Base-by-base conservation (phyloP, 2,113 vertebrate genomes). In the Proteles cristata region DNA sequence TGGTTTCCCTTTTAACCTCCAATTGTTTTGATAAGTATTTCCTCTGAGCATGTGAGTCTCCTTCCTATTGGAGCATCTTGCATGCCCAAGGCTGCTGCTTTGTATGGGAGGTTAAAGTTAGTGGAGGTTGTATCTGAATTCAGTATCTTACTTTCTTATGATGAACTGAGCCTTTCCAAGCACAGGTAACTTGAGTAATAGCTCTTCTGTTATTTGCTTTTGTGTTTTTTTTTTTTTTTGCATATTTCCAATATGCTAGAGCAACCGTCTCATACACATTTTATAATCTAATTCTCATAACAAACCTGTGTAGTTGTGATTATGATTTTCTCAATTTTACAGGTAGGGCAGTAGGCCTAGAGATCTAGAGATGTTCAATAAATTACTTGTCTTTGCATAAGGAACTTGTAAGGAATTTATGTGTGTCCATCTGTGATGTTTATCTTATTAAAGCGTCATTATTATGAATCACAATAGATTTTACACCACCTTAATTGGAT, bases 271-370 rank as follows among this genome's bases (percentile, higher is more conserved):
- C 14, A 10, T 74, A 55, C 48, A 58, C 26, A 82, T 63, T 61
- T 94, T 92, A 23, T 50, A 89, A 90, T 74, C 43, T 71, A 79
- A 61, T 92, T 89, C 50, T 97, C 58, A 80, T 31, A 80, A 76
- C 31, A 55, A 39, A 14, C 21, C 9, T 91, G 21, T 35, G 23
- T 55, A 43, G 9, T 68, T 48, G 12, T 76, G 35, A 85, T 23
- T 88, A n/a, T 33, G 31, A 35, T 45, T 93, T 91, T 58, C 26
- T 88, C 53, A 87, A 0, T 73, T 95, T 95, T 79, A 58, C 9
- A 33, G 43, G 16, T 28, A 61, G 9, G 26, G 2, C 45, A 92
- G 5, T 3, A 69, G 16, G 25, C n/a, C 17, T 82, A 66, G 80
- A 61, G 63, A 66, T 86, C 35, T 77, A 58, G 28, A 83, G 63